Evolutionary conservation across 1,140 invertebrate genomes (phyloP), one percentile per base, ranked within the genome.

Genomic region (Paracyclopina nana): DNA sequence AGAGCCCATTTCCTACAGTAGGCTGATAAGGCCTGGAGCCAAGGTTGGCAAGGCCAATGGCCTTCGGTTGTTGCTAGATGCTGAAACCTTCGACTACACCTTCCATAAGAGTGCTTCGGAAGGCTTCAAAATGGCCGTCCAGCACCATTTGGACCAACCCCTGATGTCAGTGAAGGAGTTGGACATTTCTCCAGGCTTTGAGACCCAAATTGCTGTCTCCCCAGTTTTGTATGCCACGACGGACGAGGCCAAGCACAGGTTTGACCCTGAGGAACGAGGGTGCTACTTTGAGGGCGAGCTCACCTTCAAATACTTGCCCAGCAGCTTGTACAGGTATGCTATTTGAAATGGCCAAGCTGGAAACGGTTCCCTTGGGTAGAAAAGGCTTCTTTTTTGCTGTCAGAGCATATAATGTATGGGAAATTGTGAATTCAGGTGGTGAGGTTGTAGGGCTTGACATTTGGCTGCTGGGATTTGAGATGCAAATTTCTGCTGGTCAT

Each of bases 61-160:
- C 9, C 29, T 48, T 4, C 12, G 24, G 16, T 26, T 48, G 20
- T 6, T 48, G 5, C 22, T 48, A 27, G 46, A 48, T 48, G 24
- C 46, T 14, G 46, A 48, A 29, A 48, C 46, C 27, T 48, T 48
- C 27, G 46, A 48, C 22, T 48, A 48, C 46, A 48, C 27, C 8
- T 48, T 27, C 28, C 46, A 48, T 14, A 14, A 26, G 11, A 25
- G 29, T 12, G 22, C 46, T 20, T 26, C 22, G 16, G 46, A 48
- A 48, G 46, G 46, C 6, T 48, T 48, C 27, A 48, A 48, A 28
- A 12, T 48, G 46, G 22, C 46, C 27, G 22, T 48, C 29, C 46
- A 48, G 46, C 46, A 48, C 27, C 46, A 48, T 48, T 28, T 48
- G 16, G 46, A 48, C 27, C 46, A 48, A 29, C 46, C 46, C 4